Base-by-base conservation (phyloP, 1,140 invertebrate species). In the Lucilia sericata region DNA sequence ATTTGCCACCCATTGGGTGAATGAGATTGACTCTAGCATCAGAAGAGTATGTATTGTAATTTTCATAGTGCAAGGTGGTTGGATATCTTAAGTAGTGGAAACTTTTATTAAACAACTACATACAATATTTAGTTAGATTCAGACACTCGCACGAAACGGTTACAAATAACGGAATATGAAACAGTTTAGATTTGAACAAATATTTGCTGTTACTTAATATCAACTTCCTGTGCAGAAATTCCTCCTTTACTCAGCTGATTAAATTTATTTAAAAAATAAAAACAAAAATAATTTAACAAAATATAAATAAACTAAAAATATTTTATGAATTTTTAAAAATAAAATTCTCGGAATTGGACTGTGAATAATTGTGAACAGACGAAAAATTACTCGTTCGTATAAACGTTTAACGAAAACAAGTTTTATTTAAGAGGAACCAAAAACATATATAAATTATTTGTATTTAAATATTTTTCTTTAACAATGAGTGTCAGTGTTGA, bases 401-500 rank as follows among this genome's bases (percentile, higher is more conserved):
- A 42, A 42, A 42, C 14, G n/a, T 60, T 17, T 60, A 60, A 60
- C 14, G 5, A 17, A 60, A 60, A 60, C 55, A 60, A n/a, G 55
- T 60, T 60, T 60, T n/a, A 60, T 60, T 60, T 60, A 60, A 60
- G 55, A 60, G 2, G 51, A 55, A 14, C 17, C 49, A 49, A 55
- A 55, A 55, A 55, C n/a, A 55, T 55, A 55, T 12, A 55, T 42
- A 42, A 55, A 55, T n/a, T 17, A 55, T 13, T 55, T 55, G 51
- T 14, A 70, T 21, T 70, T 21, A 70, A 70, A 70, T 70, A 70
- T 21, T 70, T 13, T 30, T 30, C 25, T 30, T 42, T 65, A 75
- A 85, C 30, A 30, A 91, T 91, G 90, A 91, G 90, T 86, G 90
- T 91, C 51, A 89, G 90, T 86, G 89, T 91, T 47, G 90, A 91